Base-by-base conservation (phyloP, 2,797 vertebrate species). In the Hyperoplus lanceolatus region DNA sequence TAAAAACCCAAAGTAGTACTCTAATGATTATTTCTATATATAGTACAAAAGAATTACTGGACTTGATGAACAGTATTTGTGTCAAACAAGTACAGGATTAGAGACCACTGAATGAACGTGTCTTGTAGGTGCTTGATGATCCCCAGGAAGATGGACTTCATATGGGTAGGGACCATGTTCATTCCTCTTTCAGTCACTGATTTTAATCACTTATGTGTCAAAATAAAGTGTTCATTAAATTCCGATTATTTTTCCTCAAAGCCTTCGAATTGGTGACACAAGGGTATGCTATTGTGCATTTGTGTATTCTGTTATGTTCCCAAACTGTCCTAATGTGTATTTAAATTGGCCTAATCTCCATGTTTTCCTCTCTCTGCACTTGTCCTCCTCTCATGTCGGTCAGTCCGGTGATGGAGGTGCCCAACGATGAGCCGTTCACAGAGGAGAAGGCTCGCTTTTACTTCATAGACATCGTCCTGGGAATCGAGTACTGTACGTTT, bases 331-430 rank as follows among this genome's bases (percentile, higher is more conserved):
- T 29, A 2, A 18, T 45, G 6, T 70, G 4, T 2, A 6, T 61
- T 65, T 56, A n/a, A 50, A 12, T 14, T 14, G 36, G 6, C 3
- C 12, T 12, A 36, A 16, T 48, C 1, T 15, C 21, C 16, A 58
- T 43, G 49, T 51, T 61, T 10, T 8, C 42, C 2, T 45, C 6
- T 51, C 29, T 45, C 43, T 69, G 2, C 14, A 1, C 56, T 16
- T 42, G 8, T 57, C 13, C 67, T 7, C 72, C 46, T 73, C 42
- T 63, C 8, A 4, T 72, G 18, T 53, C 6, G 60, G 43, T n/a
- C 84, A 99, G 98, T 42, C 96, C 97, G 0, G 96, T 99, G 83
- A 99, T 99, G 96, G 97, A 99, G 83, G 96, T 99, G 41, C 98
- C 98, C 0, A 96, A 95, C 4, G 96, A 97, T 6, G 89, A 92